Conservation (phyloP, 2,113 vertebrate species). For the Rhegmatorhina hoffmannsi region DNA sequence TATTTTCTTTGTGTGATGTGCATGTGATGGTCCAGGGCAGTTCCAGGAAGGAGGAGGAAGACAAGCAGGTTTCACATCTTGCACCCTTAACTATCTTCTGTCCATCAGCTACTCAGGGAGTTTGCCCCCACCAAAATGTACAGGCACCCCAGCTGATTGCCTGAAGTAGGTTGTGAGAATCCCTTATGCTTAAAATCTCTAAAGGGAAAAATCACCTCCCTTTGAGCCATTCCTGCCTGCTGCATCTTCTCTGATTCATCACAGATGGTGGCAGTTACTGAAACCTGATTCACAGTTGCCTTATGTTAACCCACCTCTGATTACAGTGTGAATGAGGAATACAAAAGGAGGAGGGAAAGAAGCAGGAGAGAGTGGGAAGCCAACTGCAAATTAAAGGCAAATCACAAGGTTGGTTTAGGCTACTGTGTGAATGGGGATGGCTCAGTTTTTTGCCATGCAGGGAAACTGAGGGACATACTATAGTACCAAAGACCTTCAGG, state of each 20-base stretch:
- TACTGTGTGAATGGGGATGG: background rate
- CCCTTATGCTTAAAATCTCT: background rate
- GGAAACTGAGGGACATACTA: background rate
- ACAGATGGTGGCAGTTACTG: background rate
- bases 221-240: background rate
- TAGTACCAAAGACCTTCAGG: background rate
- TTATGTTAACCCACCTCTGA: constrained; percentile 39
- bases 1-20: background rate
- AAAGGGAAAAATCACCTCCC: background rate
- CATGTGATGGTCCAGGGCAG: background rate
- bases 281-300: constrained; percentile 15
- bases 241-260: constrained; percentile 14
- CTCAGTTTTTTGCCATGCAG: background rate
- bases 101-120: background rate
- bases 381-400: constrained; percentile 50
- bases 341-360: constrained; percentile 34
- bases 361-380: background rate
- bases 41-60: background rate
- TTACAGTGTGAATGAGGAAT: background rate
- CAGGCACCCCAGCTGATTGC: background rate
- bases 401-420: constrained; percentile 17
- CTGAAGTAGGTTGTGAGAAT: background rate
- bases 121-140: background rate
- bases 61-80: background rate
- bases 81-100: background rate